Evolutionary conservation across 2,888 invertebrate species (phyloP).

Genomic region (Drymonia ruficornis): DNA sequence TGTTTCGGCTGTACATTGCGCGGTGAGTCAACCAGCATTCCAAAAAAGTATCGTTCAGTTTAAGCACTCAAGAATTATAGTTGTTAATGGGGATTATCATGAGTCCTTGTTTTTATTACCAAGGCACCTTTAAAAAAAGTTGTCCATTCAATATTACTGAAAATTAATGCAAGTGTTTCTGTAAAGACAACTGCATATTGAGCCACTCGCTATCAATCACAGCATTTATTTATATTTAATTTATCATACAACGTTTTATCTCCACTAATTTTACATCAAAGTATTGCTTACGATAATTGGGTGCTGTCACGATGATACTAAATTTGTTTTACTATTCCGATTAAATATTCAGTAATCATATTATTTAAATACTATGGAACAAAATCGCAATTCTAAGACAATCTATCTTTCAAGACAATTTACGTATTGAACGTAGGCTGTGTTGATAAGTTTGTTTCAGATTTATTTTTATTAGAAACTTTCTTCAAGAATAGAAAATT

Average conservation of each 20-base stretch:
- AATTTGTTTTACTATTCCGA: constrained; percentile 26
- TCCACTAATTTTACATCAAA: constrained; percentile 28
- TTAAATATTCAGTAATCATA: background rate
- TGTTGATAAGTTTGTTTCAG: constrained; percentile 2
- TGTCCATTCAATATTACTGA: background rate
- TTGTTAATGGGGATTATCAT: no score
- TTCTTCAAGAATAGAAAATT: background rate
- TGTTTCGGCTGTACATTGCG: no score
- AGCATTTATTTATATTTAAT: constrained; percentile 35
- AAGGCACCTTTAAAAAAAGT: no score
- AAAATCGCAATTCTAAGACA: background rate
- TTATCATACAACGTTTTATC: constrained; percentile 29
- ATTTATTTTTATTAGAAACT: background rate
- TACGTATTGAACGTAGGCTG: background rate
- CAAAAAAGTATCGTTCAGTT: no score
- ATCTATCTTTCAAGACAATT: background rate
- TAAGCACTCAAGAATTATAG: no score
- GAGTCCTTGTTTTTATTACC: no score
- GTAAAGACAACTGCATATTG: constrained; percentile 26
- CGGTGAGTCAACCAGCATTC: no score
- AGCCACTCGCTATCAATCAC: constrained; percentile 51
- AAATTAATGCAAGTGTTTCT: background rate
- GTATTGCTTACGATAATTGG: constrained; percentile 53
- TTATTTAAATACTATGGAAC: background rate
- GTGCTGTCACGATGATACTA: constrained; percentile 49